phyloP scores from a whole-genome alignment of 2,797 vertebrate species.

The Tenualosa ilisha region DNA sequence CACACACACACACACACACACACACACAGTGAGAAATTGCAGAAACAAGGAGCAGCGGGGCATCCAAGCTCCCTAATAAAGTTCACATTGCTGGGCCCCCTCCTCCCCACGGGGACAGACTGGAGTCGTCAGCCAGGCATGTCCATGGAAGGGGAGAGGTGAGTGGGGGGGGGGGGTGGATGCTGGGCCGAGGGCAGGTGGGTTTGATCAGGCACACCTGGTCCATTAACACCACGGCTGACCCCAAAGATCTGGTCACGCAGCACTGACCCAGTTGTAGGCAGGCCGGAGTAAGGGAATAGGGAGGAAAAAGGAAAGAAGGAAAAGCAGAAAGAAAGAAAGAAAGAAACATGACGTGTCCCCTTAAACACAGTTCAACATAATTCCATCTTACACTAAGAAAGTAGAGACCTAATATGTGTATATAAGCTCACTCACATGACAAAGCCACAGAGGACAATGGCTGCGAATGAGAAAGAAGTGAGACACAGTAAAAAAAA shows the following conservation, averaged over 20 bases:
- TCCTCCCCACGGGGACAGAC: slow-evolving; percentile 27
- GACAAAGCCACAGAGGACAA: background rate
- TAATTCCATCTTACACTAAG: too few relatives aligned
- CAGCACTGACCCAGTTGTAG: background rate
- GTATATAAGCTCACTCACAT: background rate
- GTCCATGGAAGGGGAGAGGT: slow-evolving; percentile 31
- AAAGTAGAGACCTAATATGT: background rate
- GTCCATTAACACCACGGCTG: slow-evolving; percentile 28
- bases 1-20: background rate
- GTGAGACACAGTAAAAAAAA: background rate
- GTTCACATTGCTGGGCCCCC: slow-evolving; percentile 47
- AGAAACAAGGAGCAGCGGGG: slow-evolving; percentile 45
- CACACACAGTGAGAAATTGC: background rate
- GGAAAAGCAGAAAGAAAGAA: background rate
- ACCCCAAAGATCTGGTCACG: slow-evolving; percentile 13
- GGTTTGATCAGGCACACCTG: slow-evolving; percentile 30
- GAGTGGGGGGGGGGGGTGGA: background rate
- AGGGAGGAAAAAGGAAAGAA: background rate
- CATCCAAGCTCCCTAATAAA: slow-evolving; percentile 49
- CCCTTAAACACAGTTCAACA: too few relatives aligned
- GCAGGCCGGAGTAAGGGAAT: background rate
- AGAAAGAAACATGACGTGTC: background rate
- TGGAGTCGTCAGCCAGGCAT: slow-evolving; percentile 33
- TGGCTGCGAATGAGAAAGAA: background rate
- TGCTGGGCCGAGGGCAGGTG: slow-evolving; percentile 10